phyloP scores from a whole-genome alignment of 2,797 vertebrate genomes.

The Streptopelia turtur region DNA sequence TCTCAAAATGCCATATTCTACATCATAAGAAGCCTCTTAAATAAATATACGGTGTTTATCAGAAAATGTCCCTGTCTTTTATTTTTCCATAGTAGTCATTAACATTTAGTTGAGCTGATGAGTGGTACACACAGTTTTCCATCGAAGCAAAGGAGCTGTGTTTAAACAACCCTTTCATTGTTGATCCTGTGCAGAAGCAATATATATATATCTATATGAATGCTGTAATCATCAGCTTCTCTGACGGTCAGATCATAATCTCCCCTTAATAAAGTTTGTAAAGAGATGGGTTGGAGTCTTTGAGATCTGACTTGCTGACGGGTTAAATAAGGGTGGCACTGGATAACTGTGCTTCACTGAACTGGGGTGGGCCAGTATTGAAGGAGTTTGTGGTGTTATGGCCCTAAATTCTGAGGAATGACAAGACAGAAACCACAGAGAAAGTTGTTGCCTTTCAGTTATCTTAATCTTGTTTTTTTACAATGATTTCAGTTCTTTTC shows the following conservation, averaged over 20 bases:
- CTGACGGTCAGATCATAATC: conserved; percentile 1
- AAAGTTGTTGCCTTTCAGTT: background rate
- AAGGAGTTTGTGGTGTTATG: background rate
- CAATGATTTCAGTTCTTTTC: background rate
- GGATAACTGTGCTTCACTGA: background rate
- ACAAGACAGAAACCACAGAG: conserved; percentile 5
- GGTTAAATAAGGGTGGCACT: background rate
- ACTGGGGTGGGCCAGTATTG: background rate
- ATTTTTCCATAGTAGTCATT: conserved; percentile 41
- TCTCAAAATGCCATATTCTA: background rate
- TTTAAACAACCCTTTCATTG: conserved; percentile 45
- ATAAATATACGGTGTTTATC: conserved; percentile 1
- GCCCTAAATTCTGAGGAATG: conserved; percentile 35
- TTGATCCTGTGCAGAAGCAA: conserved; percentile 40
- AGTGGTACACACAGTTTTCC: conserved; percentile 23
- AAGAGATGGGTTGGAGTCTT: background rate
- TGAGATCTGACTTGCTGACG: background rate
- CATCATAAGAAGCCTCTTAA: conserved; percentile 40
- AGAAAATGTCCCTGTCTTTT: conserved; percentile 43
- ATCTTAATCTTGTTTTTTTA: background rate
- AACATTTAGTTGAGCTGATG: conserved; percentile 39
- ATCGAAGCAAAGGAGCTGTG: background rate
- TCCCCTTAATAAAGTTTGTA: background rate
- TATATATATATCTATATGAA: background rate
- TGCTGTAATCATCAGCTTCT: conserved; percentile 31